Percentiles rank a stretch among this genome's conserved stretches.
These are phyloP conservation scores for Teleopsis dalmanni DNA, from an alignment of 1,140 invertebrate genomes.

Conservation along the genomic window DNA sequence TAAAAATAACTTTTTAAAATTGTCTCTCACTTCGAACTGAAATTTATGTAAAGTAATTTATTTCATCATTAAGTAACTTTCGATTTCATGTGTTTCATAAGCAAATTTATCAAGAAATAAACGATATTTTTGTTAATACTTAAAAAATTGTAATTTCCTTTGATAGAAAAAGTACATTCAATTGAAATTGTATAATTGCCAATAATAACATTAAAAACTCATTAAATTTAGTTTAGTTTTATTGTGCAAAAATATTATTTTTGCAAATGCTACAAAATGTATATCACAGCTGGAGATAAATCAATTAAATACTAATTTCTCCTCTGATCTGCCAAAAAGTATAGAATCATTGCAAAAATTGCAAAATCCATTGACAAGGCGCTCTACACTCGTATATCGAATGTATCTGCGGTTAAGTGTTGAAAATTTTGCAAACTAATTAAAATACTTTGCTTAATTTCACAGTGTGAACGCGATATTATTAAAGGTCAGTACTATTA, in stretches of 20 bases:
- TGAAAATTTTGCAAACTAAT: constrained; percentile 2
- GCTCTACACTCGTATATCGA: background rate
- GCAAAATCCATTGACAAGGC: background rate
- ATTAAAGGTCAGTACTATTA: background rate
- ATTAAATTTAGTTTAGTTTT: constrained; percentile 7
- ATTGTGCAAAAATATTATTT: background rate
- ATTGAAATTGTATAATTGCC: too few relatives aligned
- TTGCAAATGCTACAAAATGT: background rate
- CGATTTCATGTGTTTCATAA: background rate
- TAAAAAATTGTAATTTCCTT: too few relatives aligned
- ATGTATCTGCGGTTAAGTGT: background rate
- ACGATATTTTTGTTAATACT: background rate
- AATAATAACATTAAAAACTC: constrained; percentile 5
- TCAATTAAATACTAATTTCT: constrained; percentile 17
- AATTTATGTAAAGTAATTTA: background rate
- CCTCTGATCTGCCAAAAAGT: constrained; percentile 10
- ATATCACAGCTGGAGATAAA: constrained; percentile 13
- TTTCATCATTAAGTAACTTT: background rate
- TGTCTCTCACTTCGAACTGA: too few relatives aligned
- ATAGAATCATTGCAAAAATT: background rate
- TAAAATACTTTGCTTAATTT: constrained; percentile 5
- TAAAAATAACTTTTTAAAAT: too few relatives aligned
- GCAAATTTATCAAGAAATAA: constrained; percentile 1
- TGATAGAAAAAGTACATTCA: too few relatives aligned
- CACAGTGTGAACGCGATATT: background rate